phyloP scores from a whole-genome alignment of 64 coral and sea anemone genomes.

The Pocillopora verrucosa region DNA sequence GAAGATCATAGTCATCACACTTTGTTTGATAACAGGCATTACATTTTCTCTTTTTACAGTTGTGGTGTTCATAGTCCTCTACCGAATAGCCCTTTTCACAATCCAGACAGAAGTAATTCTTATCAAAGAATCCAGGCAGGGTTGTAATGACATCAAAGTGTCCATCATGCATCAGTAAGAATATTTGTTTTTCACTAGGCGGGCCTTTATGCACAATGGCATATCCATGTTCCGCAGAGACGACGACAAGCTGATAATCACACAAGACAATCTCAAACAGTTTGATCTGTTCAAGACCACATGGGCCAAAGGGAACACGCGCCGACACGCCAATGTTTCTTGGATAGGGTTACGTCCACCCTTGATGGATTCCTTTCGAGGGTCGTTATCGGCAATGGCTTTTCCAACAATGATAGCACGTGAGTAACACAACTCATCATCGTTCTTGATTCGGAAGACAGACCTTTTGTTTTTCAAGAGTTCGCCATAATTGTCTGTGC shows the following conservation, averaged over 20 bases:
- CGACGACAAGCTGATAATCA: conserved; percentile 44
- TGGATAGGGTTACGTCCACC: neutral
- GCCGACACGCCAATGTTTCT: conserved; percentile 8
- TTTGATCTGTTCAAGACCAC: conserved; percentile 56
- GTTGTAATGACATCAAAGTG: conserved; percentile 45
- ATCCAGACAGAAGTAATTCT: neutral
- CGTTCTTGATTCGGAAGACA: conserved; percentile 37
- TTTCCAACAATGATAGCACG: conserved; percentile 1
- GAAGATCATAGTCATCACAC: neutral
- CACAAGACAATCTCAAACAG: conserved; percentile 35
- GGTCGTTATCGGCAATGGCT: neutral
- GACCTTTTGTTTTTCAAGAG: conserved; percentile 4
- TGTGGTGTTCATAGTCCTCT: neutral
- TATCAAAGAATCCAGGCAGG: conserved; percentile 28
- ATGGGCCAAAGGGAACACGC: neutral
- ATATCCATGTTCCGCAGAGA: conserved; percentile 43
- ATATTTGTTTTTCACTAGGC: conserved; percentile 21
- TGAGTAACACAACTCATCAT: conserved; percentile 35
- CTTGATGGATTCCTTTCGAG: neutral
- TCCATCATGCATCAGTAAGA: conserved; percentile 10
- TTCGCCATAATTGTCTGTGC: neutral
- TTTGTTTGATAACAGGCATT: neutral
- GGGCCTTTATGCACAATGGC: conserved; percentile 46
- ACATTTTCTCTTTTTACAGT: neutral
- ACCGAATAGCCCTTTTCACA: neutral